Percentiles rank a stretch among this genome's conserved stretches.
These are phyloP conservation scores for Rhinogobio ventralis DNA, from an alignment of 2,797 vertebrate species.

Conservation along the genomic window DNA sequence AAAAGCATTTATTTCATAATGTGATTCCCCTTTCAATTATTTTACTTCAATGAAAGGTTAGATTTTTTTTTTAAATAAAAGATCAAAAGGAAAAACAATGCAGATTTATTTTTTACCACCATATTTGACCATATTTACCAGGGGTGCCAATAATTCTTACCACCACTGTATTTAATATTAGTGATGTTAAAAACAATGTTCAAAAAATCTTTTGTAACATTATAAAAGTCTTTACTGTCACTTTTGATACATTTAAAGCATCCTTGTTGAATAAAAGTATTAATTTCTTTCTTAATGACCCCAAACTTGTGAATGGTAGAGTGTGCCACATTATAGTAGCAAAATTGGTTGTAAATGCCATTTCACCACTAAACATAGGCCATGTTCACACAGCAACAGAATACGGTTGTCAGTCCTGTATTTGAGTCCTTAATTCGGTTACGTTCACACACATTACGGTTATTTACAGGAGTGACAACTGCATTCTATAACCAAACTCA, in stretches of 20 bases:
- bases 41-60: no score
- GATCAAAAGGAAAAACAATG: no score
- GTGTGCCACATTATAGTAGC: not conserved
- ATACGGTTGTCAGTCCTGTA: not conserved
- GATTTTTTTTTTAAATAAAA: no score
- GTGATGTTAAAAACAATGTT: no score
- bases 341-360: not conserved
- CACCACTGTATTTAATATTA: no score
- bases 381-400: not conserved
- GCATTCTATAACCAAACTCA: not conserved
- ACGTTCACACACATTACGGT: not conserved
- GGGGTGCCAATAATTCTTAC: no score
- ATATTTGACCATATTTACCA: no score
- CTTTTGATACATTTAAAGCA: not conserved
- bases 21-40: no score
- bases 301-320: not conserved
- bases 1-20: no score
- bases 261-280: not conserved
- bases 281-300: not conserved
- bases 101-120: no score
- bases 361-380: not conserved
- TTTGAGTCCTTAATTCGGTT: not conserved
- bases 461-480: not conserved
- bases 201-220: not conserved
- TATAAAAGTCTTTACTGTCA: not conserved